Evolutionary conservation across 2,113 vertebrate species (phyloP).

Genomic region (Rhynchopsitta pachyrhyncha): DNA sequence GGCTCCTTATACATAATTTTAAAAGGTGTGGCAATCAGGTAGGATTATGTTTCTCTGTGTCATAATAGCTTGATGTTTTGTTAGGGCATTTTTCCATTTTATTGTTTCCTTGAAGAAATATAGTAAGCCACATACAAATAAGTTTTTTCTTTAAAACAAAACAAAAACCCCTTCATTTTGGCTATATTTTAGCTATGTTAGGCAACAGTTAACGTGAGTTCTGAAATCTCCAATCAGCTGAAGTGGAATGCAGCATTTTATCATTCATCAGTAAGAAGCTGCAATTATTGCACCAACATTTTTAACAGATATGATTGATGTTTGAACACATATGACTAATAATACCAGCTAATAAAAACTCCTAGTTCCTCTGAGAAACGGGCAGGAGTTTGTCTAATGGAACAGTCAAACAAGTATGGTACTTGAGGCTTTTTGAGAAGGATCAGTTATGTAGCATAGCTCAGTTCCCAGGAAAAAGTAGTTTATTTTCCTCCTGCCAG

Average conservation of each 20-base stretch:
- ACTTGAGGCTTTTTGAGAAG: neutral
- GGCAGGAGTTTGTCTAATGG: neutral
- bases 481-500: neutral
- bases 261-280: neutral
- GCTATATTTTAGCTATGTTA: neutral
- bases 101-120: slow-evolving; percentile 3
- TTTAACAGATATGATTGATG: neutral
- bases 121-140: neutral
- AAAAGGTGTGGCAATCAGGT: slow-evolving; percentile 16
- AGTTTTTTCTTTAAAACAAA: neutral
- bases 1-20: neutral
- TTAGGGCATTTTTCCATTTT: neutral
- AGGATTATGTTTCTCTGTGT: neutral
- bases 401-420: neutral
- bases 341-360: neutral
- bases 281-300: neutral
- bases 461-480: neutral
- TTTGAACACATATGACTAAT: neutral
- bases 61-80: neutral
- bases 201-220: neutral
- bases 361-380: neutral
- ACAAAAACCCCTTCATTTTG: neutral
- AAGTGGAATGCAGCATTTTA: neutral
- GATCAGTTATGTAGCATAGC: neutral
- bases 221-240: neutral